Conservation (phyloP, 2,113 vertebrate genomes). For the Coturnix japonica region DNA sequence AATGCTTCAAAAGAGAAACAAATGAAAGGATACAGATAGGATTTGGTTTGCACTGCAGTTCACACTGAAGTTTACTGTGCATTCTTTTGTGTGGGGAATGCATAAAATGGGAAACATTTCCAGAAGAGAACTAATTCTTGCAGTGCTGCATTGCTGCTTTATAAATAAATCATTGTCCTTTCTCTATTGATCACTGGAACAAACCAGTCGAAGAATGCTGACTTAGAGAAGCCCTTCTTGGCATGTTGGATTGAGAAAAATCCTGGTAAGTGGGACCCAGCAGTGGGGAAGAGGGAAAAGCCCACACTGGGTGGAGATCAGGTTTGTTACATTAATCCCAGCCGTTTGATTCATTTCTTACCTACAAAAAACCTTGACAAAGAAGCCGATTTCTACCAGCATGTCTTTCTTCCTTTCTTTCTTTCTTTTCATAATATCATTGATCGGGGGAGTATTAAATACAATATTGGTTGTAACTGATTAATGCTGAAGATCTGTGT, state of each 20-base stretch:
- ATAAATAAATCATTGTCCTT: constrained; percentile 71
- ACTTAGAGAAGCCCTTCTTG: constrained; percentile 42
- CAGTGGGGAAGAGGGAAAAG: not conserved
- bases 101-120: constrained; percentile 18
- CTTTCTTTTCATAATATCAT: not conserved
- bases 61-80: not conserved
- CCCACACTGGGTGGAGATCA: not conserved
- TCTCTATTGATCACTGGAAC: constrained; percentile 62
- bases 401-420: not conserved
- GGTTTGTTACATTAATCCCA: not conserved
- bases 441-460: not conserved
- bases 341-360: not conserved
- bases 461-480: not conserved
- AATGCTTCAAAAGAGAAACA: not conserved
- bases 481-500: not conserved
- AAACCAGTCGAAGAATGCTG: constrained; percentile 57
- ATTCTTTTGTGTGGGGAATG: constrained; percentile 6
- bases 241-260: constrained; percentile 20
- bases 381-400: not conserved
- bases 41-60: not conserved
- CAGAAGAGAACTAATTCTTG: constrained; percentile 37
- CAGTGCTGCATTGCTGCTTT: constrained; percentile 66
- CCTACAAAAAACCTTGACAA: not conserved
- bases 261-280: not conserved
- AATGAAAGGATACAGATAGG: not conserved